Percentiles rank a stretch among this genome's conserved stretches.
Evolutionary conservation across 2,113 vertebrate genomes (phyloP).

Genomic region (Silurus meridionalis): DNA sequence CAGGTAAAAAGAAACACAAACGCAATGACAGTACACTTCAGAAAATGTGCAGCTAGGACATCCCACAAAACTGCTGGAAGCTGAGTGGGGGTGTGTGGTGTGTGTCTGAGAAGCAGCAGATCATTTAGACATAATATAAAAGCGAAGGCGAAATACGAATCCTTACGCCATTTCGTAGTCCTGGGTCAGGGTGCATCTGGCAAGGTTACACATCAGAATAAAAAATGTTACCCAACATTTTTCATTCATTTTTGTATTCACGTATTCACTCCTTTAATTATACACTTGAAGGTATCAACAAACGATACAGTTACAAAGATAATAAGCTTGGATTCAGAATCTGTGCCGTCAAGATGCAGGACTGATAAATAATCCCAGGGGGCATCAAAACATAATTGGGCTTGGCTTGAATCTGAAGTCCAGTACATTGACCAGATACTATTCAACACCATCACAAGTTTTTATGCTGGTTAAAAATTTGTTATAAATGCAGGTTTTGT

Average conservation of each 20-base stretch:
- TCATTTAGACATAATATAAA: slow-evolving; percentile 51
- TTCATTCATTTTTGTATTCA: slow-evolving; percentile 63
- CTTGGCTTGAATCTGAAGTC: not conserved
- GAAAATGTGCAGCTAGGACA: slow-evolving; percentile 33
- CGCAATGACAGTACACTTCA: slow-evolving; percentile 24
- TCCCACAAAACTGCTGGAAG: not conserved
- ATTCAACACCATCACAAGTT: not conserved
- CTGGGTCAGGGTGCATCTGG: slow-evolving; percentile 79
- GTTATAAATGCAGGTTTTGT: not conserved
- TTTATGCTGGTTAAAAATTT: not conserved
- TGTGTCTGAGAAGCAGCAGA: not conserved
- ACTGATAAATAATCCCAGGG: not conserved
- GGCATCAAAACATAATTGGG: not conserved
- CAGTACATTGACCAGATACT: not conserved
- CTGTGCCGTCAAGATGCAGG: not conserved
- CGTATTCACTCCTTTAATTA: slow-evolving; percentile 40
- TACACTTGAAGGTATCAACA: not conserved
- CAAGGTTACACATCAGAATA: slow-evolving; percentile 74
- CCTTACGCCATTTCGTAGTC: slow-evolving; percentile 82
- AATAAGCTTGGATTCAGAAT: not conserved
- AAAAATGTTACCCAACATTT: slow-evolving; percentile 74
- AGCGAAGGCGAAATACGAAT: slow-evolving; percentile 64
- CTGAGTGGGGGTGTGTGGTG: not conserved
- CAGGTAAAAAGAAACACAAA: not conserved
- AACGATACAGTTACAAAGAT: not conserved